Evolutionary conservation across 2,888 invertebrate genomes (phyloP).

Genomic region (Pherbina coryleti): DNA sequence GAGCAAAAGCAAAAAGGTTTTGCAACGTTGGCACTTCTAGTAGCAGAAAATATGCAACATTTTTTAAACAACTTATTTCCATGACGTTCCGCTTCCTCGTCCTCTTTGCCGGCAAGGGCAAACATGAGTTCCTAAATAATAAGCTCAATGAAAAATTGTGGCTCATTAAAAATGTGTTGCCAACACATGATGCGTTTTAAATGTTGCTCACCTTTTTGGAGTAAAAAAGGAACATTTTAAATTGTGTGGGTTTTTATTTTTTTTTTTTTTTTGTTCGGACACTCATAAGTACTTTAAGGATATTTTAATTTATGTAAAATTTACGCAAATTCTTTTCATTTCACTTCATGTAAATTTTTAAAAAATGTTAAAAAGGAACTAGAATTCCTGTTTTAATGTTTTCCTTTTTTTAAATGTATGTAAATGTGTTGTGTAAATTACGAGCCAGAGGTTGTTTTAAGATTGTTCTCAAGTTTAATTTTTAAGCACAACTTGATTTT

Average conservation of each 20-base stretch:
- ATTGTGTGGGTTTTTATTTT: background rate
- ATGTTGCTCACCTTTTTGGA: background rate
- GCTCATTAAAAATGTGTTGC: conserved; percentile 7
- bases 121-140: background rate
- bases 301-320: too few relatives aligned
- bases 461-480: too few relatives aligned
- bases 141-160: background rate
- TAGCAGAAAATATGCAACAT: background rate
- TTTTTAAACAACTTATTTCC: background rate
- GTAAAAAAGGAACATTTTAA: too few relatives aligned
- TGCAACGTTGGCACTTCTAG: background rate
- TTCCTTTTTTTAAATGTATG: too few relatives aligned
- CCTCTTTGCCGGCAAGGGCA: background rate
- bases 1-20: background rate
- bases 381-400: too few relatives aligned
- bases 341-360: too few relatives aligned
- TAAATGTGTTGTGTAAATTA: too few relatives aligned
- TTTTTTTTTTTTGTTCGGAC: background rate
- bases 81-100: background rate
- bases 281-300: too few relatives aligned
- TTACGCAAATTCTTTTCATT: too few relatives aligned
- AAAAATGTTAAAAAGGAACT: too few relatives aligned
- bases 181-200: conserved; percentile 24
- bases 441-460: too few relatives aligned
- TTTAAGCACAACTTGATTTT: too few relatives aligned